Evolutionary conservation across 2,888 invertebrate genomes (phyloP), one percentile per base, ranked within the genome.

Genomic region (Thecocarcelia acutangulata): DNA sequence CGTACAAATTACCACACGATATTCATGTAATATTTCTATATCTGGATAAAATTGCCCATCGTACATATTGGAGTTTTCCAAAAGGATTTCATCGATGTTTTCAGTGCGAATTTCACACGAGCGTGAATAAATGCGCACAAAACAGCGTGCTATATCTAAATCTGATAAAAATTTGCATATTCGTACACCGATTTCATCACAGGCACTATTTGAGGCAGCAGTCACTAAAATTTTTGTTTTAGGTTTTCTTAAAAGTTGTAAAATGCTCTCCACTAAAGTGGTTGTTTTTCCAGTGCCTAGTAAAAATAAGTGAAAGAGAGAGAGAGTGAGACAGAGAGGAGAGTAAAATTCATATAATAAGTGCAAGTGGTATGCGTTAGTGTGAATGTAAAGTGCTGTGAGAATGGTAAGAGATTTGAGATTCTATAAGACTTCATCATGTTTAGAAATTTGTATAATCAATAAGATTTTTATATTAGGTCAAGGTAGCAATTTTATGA

Each of bases 121-220:
- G 15, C 86, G 86, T 0, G 92, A 88, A 87, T 91, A 91, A 74
- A 93, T 89, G 50, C 93, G 90, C 44, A 92, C 89, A 50, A 93
- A 68, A 3, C 84, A 83, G 4, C 85, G 86, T 1, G 68, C 11
- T 4, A 86, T 84, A 17, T 83, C 69, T 17, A 84, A 78, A 4
- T 5, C 2, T 24, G 24, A 5, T 24, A 89, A 83, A n/a, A 75
- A 56, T 37, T 68, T 54, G 12, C 91, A 84, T 40, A 93, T 87
- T 81, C 92, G 89, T 77, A 89, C 85, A 0, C 94, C 92, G 52
- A 96, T 90, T 86, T 94, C 93, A 90, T 96, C 94, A 61, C 94
- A 94, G 12, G 95, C 95, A 75, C 94, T 92, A 89, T 96, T 96
- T 1, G 95, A 94, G 0, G 94, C 93, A 0, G 95, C 93, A 85